These are phyloP conservation scores for Casuarius casuarius DNA, from an alignment of 2,113 vertebrate genomes.

Conservation along the genomic window DNA sequence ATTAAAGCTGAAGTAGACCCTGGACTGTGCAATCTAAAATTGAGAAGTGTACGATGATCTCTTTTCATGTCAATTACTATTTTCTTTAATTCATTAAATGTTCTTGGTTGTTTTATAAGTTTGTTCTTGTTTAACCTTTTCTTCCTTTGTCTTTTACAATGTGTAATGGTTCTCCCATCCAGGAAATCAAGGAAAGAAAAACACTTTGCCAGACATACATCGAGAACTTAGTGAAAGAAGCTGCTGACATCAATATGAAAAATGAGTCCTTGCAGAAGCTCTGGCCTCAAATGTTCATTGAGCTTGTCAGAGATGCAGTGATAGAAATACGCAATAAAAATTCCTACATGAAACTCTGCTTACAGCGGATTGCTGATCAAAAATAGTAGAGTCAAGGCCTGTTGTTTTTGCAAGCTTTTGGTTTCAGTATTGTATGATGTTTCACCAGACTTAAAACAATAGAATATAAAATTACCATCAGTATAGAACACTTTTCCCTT, in stretches of 20 bases:
- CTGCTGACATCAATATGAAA: constrained; percentile 90
- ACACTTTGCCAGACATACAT: constrained; percentile 85
- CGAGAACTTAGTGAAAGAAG: constrained; percentile 84
- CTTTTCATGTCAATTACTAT: background rate
- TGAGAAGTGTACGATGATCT: background rate
- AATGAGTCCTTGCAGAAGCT: constrained; percentile 91
- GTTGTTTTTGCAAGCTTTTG: background rate
- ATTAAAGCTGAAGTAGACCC: background rate
- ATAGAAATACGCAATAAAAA: constrained; percentile 88
- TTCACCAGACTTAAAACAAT: background rate
- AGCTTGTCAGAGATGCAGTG: constrained; percentile 93
- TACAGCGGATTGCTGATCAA: constrained; percentile 82
- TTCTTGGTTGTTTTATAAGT: background rate
- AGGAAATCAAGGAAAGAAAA: constrained; percentile 82
- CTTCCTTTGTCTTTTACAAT: background rate
- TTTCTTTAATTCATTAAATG: background rate
- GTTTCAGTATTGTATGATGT: background rate
- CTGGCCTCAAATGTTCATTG: constrained; percentile 96
- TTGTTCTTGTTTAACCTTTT: background rate
- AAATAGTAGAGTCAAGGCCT: constrained; percentile 51
- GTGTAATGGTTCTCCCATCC: background rate
- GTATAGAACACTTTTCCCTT: background rate
- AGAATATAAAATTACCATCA: background rate
- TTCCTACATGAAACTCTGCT: constrained; percentile 87
- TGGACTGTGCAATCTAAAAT: background rate